Percentiles rank a stretch among this genome's conserved stretches.
phyloP scores from a whole-genome alignment of 1,140 invertebrate species.

The Coboldia fuscipes region DNA sequence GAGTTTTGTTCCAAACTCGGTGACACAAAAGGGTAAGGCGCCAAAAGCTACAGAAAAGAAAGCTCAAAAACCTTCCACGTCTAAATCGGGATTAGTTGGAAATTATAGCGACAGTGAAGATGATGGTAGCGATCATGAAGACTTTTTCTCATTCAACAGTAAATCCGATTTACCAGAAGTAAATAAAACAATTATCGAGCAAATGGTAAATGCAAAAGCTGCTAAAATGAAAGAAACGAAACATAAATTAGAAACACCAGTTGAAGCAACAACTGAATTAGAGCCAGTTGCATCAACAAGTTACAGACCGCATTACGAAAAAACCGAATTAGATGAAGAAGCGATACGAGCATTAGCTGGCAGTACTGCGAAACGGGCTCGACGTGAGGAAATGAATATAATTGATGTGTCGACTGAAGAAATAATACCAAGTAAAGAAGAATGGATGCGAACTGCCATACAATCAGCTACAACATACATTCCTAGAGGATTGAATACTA shows the following conservation, averaged over 20 bases:
- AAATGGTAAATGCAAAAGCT: constrained; percentile 14
- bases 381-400: constrained; percentile 33
- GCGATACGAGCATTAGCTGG: constrained; percentile 18
- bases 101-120: constrained; percentile 9
- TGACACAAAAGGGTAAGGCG: constrained; percentile 5
- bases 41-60: background rate
- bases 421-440: constrained; percentile 51
- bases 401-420: constrained; percentile 71
- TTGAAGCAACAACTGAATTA: constrained; percentile 3
- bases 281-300: constrained; percentile 4
- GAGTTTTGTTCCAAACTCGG: constrained; percentile 15
- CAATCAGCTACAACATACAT: constrained; percentile 42
- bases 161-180: constrained; percentile 16
- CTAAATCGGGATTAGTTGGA: constrained; percentile 1
- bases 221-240: background rate
- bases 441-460: constrained; percentile 62
- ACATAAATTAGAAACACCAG: constrained; percentile 9
- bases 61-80: background rate
- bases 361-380: constrained; percentile 21
- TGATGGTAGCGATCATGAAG: constrained; percentile 16
- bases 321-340: constrained; percentile 6
- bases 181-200: constrained; percentile 14
- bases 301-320: constrained; percentile 6
- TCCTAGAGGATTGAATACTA: constrained; percentile 15
- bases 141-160: constrained; percentile 29